A percentile compares a stretch with the other conserved stretches of the same genome.
Evolutionary conservation across 1,140 invertebrate species (phyloP).

Genomic region (Paralvinella palmiformis): DNA sequence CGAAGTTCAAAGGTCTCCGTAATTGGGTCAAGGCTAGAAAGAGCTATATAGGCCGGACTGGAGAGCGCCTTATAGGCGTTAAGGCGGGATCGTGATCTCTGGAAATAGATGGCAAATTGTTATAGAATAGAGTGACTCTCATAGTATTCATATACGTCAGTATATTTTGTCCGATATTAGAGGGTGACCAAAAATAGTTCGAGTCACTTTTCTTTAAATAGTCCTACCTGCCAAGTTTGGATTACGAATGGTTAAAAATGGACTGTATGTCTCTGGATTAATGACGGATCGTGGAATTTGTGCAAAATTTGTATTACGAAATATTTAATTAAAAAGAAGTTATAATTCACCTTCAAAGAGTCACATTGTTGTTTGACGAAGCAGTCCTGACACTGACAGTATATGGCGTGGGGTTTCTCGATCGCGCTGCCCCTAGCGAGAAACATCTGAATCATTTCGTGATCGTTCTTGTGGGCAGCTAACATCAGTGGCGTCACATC

Average conservation of each 20-base stretch:
- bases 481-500: conserved; percentile 42
- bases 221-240: no score
- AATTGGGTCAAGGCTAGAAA: conserved; percentile 94
- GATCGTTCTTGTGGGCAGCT: conserved; percentile 41
- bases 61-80: conserved; percentile 87
- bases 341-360: conserved; percentile 18
- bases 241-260: no score
- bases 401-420: conserved; percentile 28
- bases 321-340: no score
- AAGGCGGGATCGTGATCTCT: conserved; percentile 63
- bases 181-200: no score
- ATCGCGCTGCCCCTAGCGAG: conserved; percentile 26
- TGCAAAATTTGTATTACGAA: no score
- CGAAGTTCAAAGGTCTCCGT: conserved; percentile 94
- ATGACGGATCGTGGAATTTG: no score
- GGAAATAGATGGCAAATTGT: no score
- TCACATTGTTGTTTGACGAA: conserved; percentile 17
- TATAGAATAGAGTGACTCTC: no score
- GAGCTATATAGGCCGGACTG: conserved; percentile 74
- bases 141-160: no score
- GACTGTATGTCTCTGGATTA: no score
- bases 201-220: no score
- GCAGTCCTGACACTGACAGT: conserved; percentile 27
- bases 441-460: conserved; percentile 39
- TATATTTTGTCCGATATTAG: no score